phyloP scores from a whole-genome alignment of 2,797 vertebrate genomes.

The Chrosomus eos region DNA sequence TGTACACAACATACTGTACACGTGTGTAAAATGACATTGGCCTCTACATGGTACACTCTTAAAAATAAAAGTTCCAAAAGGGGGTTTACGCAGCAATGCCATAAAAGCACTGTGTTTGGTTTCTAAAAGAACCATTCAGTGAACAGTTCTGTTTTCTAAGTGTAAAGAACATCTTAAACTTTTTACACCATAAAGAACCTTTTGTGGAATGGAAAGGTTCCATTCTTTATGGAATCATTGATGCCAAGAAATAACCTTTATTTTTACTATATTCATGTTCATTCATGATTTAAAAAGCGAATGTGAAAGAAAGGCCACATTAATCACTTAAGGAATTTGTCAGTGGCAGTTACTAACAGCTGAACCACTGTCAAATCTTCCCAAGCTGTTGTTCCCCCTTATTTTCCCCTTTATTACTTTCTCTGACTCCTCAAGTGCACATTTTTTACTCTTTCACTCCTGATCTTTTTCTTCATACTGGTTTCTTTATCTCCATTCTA shows the following conservation, averaged over 20 bases:
- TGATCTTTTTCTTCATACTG: background rate
- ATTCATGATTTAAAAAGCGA: background rate
- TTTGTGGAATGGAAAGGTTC: background rate
- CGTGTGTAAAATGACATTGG: slow-evolving; percentile 9
- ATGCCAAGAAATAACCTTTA: background rate
- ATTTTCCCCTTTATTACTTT: slow-evolving; percentile 31
- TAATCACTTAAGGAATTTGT: background rate
- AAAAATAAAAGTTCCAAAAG: background rate
- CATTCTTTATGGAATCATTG: background rate
- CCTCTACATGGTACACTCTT: background rate
- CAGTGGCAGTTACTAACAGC: background rate
- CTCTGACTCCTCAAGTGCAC: slow-evolving; percentile 42
- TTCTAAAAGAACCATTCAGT: background rate
- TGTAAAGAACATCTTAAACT: background rate
- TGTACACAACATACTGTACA: slow-evolving; percentile 11
- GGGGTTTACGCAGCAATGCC: background rate
- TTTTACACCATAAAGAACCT: background rate
- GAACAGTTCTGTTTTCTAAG: background rate
- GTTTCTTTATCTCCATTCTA: background rate
- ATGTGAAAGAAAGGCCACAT: background rate
- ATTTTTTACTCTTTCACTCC: background rate
- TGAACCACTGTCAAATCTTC: background rate
- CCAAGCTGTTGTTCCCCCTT: background rate
- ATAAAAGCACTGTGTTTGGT: background rate
- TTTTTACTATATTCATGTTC: background rate